A percentile compares a stretch with the other conserved stretches of the same genome.
Evolutionary conservation across 2,113 vertebrate genomes (phyloP).

Genomic region (Nicator chloris): DNA sequence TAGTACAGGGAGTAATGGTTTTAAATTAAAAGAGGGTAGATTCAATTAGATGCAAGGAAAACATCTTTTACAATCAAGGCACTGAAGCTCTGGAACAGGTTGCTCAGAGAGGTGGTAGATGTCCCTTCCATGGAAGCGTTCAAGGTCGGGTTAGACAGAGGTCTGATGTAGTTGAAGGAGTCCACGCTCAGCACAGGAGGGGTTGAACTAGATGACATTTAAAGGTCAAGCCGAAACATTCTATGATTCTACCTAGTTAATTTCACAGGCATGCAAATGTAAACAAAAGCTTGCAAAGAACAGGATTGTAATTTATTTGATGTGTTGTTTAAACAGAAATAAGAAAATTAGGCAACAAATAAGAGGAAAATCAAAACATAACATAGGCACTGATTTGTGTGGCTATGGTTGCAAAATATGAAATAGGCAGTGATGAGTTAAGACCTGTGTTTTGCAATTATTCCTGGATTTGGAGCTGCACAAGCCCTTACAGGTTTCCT

Average conservation of each 20-base stretch:
- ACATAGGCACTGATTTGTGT: neutral
- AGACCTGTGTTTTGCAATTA: neutral
- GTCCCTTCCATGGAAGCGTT: neutral
- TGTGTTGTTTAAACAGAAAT: neutral
- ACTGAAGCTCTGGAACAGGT: neutral
- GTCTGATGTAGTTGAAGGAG: neutral
- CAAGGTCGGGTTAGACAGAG: neutral
- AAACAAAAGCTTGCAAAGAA: neutral
- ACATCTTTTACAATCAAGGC: neutral
- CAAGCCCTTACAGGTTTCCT: neutral
- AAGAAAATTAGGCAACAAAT: neutral
- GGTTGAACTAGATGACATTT: neutral
- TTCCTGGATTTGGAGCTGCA: neutral
- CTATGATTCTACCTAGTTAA: neutral
- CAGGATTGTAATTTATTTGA: neutral
- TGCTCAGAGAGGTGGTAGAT: neutral
- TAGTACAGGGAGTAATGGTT: neutral
- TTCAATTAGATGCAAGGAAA: neutral
- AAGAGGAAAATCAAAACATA: neutral
- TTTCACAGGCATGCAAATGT: neutral
- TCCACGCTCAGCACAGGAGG: neutral
- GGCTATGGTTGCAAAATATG: neutral
- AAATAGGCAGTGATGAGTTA: neutral
- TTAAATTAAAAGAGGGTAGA: neutral
- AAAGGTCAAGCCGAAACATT: neutral